Evolutionary conservation across 2,888 invertebrate genomes (phyloP), one percentile per base, ranked within the genome.

Genomic region (Lutraria lutraria): DNA sequence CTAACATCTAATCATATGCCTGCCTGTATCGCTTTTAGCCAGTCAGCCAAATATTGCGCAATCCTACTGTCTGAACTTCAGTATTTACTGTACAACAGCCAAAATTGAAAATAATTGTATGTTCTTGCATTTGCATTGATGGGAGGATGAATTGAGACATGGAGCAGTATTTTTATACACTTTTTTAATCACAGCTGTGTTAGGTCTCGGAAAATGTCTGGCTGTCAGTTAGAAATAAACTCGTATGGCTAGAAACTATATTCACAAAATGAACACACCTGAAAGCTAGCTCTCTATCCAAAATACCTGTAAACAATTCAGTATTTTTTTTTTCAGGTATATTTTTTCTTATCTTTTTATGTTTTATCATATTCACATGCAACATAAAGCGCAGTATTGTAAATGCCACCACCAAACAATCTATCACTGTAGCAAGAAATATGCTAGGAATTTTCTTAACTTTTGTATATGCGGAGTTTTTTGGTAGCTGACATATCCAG

Each of bases 11-110:
- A 85, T 85, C 76, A 85, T 85, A 80, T 85, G 79, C 80, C 80
- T 54, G 76, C 76, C 76, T 76, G 31, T 76, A 76, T 85, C 79
- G 53, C 84, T 76, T 76, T 76, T 84, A 84, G 84, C 84, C 72
- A 84, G 84, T 76, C 84, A 84, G 53, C 83, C 84, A 76, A 72
- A 72, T 53, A 84, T 72, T 84, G 84, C 84, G 84, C 76, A 84
- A 84, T 84, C 76, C 76, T 16, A 34, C 76, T 76, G 76, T 76
- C 76, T 76, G 76, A 34, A 34, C 76, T 76, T 76, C 31, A 31
- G 34, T 34, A 76, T 76, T 76, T 31, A 84, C 76, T 84, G 84
- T 76, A 84, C 76, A 53, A 76, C 68, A 72, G 84, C 84, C 84
- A 76, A 68, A 76, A 76, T 76, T 76, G 19, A 31, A 76, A 76